Base-by-base conservation (phyloP, 2,797 vertebrate genomes). In the Protonibea diacanthus region DNA sequence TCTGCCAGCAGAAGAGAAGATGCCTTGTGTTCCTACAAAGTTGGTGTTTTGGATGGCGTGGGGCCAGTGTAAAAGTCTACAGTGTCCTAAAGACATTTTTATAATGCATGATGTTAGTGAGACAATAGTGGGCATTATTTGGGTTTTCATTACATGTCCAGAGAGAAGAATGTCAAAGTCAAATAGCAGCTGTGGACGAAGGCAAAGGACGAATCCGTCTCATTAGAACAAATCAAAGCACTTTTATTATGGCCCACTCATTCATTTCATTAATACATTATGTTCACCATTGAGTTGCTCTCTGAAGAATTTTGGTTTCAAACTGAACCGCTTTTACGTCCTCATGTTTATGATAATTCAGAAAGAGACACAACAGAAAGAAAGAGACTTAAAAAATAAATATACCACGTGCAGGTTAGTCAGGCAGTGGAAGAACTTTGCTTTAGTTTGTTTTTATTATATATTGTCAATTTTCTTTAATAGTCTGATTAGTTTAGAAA, bases 21-120 rank as follows among this genome's bases (percentile, higher is more conserved):
- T 52, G 78, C 86, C 85, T 93, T 95, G 89, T 94, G 65, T 80
- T 85, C 45, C 60, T 47, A 79, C 74, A 64, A 88, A 91, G 80
- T 91, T 91, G 81, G 78, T 91, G 79, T 90, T 93, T 94, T 88
- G 83, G 85, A 86, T 88, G 78, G 82, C 66, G 42, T 85, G 82
- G 75, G 74, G 79, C 81, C 74, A 84, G 53, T 67, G 65, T 83
- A 74, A 82, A 85, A 90, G 81, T 89, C 83, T 57, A 67, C 81
- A 80, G 73, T 90, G 82, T 85, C 65, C 80, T 74, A 63, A 75
- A 83, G 76, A 86, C 76, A 83, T 94, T 86, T 91, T 85, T 79
- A 89, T 78, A 89, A 88, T 89, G 70, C 83, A 74, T 80, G 71
- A 76, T 68, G 56, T 63, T 58, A 58, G 29, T 71, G 51, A 81